Evolutionary conservation across 2,797 vertebrate species (phyloP), one percentile per base, ranked within the genome.

Genomic region (Echeneis naucrates): DNA sequence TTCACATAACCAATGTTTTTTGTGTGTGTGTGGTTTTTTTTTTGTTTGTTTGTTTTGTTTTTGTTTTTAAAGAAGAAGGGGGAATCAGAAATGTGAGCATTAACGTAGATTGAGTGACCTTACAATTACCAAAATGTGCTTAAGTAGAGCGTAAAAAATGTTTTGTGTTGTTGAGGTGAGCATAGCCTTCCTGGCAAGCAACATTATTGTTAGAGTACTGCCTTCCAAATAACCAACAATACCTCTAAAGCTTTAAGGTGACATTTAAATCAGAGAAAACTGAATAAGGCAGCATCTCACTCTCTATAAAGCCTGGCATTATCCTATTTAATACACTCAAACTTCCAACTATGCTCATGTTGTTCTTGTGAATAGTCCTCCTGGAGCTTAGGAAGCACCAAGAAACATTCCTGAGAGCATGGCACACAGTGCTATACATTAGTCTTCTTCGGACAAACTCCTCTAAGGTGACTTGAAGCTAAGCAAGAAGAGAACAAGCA

Each of bases 81-180:
- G 81, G 81, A 87, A 80, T 89, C 76, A 51, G 81, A 91, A 85
- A 81, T 80, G 69, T 88, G 74, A 89, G 85, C 86, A 75, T 84
- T 78, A 82, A 86, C 24, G 75, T 90, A 91, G 87, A 89, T 87
- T 26, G 87, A 91, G 88, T 91, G 80, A 92, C 89, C 89, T 93
- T 91, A 90, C 62, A 85, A 89, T 90, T 93, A 93, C 92, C 93
- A 92, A 94, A 93, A 93, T 92, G 85, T 89, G 86, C 89, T 91
- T 89, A 78, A 78, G 82, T 93, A 85, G 83, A 80, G 77, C 81
- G 72, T 84, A 47, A 77, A 83, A 60, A 60, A 68, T 77, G 67
- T 83, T 83, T 73, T 74, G 77, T 82, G 82, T 85, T 78, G 69
- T 85, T 58, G 69, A 87, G 74, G 75, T 84, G 73, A 84, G 67